phyloP scores from a whole-genome alignment of 53 echinoderm and acorn worm genomes.

The Pentamera pediparva region DNA sequence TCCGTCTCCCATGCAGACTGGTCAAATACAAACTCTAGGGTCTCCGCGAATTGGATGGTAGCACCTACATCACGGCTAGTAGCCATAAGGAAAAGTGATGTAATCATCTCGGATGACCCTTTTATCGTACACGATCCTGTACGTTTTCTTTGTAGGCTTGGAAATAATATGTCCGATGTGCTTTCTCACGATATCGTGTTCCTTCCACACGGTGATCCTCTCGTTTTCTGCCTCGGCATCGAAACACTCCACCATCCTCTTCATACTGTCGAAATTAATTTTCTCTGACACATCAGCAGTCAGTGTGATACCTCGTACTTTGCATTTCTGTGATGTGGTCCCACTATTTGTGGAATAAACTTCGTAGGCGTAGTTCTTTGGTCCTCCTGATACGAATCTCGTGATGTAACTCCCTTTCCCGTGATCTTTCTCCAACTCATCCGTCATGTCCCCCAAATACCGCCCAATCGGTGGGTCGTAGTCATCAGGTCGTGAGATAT shows the following conservation, averaged over 20 bases:
- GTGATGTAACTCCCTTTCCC: constrained; percentile 45
- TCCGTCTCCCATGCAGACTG: no score
- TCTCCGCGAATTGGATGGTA: no score
- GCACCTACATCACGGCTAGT: no score
- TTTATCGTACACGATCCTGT: constrained; percentile 35
- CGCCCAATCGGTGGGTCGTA: constrained; percentile 25
- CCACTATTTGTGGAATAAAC: no score
- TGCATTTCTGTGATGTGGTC: constrained; percentile 1
- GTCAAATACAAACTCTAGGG: no score
- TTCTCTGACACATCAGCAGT: background rate
- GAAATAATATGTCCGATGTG: background rate
- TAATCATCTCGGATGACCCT: background rate
- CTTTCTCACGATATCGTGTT: background rate
- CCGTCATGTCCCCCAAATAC: constrained; percentile 51
- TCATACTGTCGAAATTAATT: constrained; percentile 19
- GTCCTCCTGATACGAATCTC: constrained; percentile 25
- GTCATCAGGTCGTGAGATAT: constrained; percentile 14
- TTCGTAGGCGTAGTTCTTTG: constrained; percentile 45
- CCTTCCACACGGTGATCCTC: background rate
- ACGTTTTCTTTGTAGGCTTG: background rate
- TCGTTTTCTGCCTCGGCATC: background rate
- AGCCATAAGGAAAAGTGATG: background rate
- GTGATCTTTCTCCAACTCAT: constrained; percentile 34
- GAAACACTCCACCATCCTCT: background rate
- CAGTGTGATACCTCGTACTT: constrained; percentile 47